Conservation (phyloP, 2,888 invertebrate genomes). For the Sarcophaga caerulescens region DNA sequence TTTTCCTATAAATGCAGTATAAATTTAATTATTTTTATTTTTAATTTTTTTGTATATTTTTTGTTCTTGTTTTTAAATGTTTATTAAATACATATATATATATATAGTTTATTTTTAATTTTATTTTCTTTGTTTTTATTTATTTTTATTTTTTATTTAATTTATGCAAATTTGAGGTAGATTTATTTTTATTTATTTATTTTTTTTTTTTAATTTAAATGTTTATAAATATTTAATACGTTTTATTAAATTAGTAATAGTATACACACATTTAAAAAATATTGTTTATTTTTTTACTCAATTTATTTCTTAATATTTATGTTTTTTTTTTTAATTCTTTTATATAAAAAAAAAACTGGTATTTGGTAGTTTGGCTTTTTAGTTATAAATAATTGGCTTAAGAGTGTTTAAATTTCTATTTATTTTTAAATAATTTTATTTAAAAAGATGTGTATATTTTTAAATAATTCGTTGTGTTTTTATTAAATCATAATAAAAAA, state of each 20-base stretch:
- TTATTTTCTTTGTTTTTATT: constrained; percentile 51
- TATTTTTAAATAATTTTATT: not conserved
- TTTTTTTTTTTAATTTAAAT: constrained; percentile 45
- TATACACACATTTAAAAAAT: constrained; percentile 63
- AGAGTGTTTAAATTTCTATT: constrained; percentile 4
- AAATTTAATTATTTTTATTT: constrained; percentile 52
- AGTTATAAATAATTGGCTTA: constrained; percentile 54
- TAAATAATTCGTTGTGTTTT: constrained; percentile 42
- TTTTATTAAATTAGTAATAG: constrained; percentile 22
- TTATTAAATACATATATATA: constrained; percentile 53
- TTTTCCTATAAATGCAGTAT: constrained; percentile 65
- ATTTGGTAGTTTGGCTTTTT: constrained; percentile 55
- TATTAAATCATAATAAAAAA: constrained; percentile 2
- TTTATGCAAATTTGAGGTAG: constrained; percentile 79
- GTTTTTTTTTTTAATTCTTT: constrained; percentile 16
- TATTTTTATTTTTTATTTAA: constrained; percentile 70
- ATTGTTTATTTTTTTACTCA: constrained; percentile 51
- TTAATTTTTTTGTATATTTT: constrained; percentile 53
- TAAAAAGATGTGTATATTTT: constrained; percentile 6
- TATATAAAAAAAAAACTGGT: constrained; percentile 47
- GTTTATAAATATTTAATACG: constrained; percentile 53
- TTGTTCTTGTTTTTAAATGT: constrained; percentile 13
- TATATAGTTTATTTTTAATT: constrained; percentile 43
- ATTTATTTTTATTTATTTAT: constrained; percentile 68
- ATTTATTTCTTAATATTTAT: not conserved